Conservation (phyloP, 2,888 invertebrate genomes). For the Pollenia amentaria region DNA sequence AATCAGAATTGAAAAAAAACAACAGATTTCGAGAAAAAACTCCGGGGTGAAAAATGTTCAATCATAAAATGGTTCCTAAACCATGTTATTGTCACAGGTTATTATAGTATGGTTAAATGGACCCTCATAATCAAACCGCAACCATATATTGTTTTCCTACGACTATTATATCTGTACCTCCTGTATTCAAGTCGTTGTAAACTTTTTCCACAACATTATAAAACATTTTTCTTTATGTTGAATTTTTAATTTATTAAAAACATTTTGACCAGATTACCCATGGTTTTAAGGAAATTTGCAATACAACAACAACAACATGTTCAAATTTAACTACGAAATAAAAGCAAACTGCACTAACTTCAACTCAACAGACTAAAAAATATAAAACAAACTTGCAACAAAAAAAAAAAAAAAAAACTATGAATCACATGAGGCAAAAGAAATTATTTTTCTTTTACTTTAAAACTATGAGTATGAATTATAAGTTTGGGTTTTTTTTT, state of each 20-base stretch:
- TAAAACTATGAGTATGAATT: constrained; percentile 24
- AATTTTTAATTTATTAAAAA: background rate
- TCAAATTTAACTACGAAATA: background rate
- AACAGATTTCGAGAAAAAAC: no score
- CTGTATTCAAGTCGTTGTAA: no score
- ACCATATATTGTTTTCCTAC: no score
- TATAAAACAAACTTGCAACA: background rate
- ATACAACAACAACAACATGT: background rate
- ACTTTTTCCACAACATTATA: background rate
- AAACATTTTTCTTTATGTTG: background rate
- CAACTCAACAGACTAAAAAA: no score
- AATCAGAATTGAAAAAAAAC: no score
- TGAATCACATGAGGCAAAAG: constrained; percentile 19
- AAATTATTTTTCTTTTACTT: constrained; percentile 15
- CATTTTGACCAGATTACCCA: constrained; percentile 2
- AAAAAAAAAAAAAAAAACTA: background rate
- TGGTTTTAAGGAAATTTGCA: constrained; percentile 3
- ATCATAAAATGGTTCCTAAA: no score
- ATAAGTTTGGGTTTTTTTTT: background rate
- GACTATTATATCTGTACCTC: no score
- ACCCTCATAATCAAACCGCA: no score
- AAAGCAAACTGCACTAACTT: background rate
- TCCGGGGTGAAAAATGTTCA: no score
- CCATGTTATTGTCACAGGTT: no score
- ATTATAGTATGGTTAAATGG: no score